Base-by-base conservation (phyloP, 2,113 vertebrate genomes). In the Corvus moneduloides region DNA sequence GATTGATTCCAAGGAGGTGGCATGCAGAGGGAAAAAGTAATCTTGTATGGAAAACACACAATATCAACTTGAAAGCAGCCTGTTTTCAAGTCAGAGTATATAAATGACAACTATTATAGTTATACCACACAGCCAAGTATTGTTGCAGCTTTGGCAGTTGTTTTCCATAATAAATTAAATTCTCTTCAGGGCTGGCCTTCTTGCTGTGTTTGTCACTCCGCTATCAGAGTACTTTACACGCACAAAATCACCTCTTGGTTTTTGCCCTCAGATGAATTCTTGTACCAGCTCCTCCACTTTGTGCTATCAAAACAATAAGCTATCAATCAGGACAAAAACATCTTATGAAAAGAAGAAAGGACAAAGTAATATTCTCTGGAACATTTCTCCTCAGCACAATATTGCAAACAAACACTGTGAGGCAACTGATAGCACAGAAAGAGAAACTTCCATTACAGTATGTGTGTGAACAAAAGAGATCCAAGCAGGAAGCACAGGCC, bases 111-210 rank as follows among this genome's bases (percentile, higher is more conserved):
- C 69, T 75, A 56, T 90, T 90, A 84, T 4, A 71, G 44, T 51
- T 89, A 55, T 11, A 55, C 4, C 5, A 28, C 56, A 84, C 27
- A 61, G 61, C 61, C 74, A 89, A 92, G 48, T 11, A 32, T 15
- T 6, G 12, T 33, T 71, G 51, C 48, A 93, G 46, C 6, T 89
- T 67, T 95, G 68, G 52, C 43, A 61, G 63, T 48, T 81, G 15
- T 81, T 94, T 93, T 75, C 48, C 19, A 44, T 56, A 81, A 89
- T 56, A 89, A 67, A 93, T 93, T 59, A 48, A 39, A 77, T 89
- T 76, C 28, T 87, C 13, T 52, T 71, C 56, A 52, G 11, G 32
- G 35, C 10, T 6, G 6, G 23, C 20, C 61, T 89, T 71, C 39
- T 78, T 92, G 27, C 30, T 12, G 4, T 51, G n/a, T 48, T 92